Base-by-base conservation (phyloP, 2,113 vertebrate species). In the Indicator indicator region DNA sequence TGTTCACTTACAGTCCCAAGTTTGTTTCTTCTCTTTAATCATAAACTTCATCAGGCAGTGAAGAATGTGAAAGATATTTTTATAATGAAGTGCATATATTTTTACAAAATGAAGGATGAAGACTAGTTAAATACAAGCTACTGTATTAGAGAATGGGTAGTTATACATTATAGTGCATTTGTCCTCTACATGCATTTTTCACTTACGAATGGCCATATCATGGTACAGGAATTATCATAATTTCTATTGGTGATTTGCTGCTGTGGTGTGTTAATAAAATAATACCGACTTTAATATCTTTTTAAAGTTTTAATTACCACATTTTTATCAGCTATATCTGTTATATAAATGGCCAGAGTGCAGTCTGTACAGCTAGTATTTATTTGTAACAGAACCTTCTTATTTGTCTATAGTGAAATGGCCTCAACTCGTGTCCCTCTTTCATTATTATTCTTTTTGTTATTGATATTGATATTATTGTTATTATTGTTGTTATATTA, bases 111-210 rank as follows among this genome's bases (percentile, higher is more conserved):
- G 11, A 62, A 69, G 3, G 17, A 83, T 64, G 10, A 62, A 96
- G 95, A 93, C 83, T 84, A 73, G 9, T 12, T 55, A 20, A 38
- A 89, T 78, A 78, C 42, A 93, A 74, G 6, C 6, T 83, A 18
- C n/a, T 79, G 42, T 16, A 62, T 76, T 85, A 81, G 14, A 70
- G 19, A 95, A 84, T 54, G 24, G 69, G 28, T 67, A 73, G n/a
- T 16, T 81, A n/a, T 4, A 9, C 40, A 72, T 70, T 76, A 89
- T 44, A 71, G 9, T 88, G 8, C 5, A 79, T 88, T 96, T 95
- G 36, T 86, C 28, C 27, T 90, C 63, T 50, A 78, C 12, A 62
- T 93, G 94, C 69, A 75, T 84, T 93, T 96, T 96, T 78, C n/a
- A 86, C n/a, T 97, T 52, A 68, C 89, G 70, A 95, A 79, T 93